Evolutionary conservation across 1,140 invertebrate genomes (phyloP).

Genomic region (Diorhabda carinulata): DNA sequence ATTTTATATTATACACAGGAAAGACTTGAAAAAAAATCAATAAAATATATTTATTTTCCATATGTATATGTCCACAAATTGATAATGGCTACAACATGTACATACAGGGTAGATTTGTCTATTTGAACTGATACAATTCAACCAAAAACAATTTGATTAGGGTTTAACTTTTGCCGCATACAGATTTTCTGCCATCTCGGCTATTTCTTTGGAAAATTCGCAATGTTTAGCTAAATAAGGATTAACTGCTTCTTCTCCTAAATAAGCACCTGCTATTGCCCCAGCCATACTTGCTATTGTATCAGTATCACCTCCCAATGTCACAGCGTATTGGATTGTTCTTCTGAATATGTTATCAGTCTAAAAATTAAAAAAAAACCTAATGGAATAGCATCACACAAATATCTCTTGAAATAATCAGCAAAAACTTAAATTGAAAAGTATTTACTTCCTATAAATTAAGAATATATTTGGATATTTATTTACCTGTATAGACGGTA

Average conservation of each 20-base stretch:
- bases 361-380: constrained; percentile 24
- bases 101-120: no score
- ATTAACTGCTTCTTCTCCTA: constrained; percentile 62
- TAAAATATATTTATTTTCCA: no score
- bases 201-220: constrained; percentile 57
- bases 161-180: constrained; percentile 33
- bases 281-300: constrained; percentile 79
- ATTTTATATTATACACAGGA: no score
- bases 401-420: not conserved
- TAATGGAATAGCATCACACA: not conserved
- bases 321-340: constrained; percentile 67
- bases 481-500: constrained; percentile 54
- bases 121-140: not conserved
- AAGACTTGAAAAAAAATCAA: no score
- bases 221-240: constrained; percentile 58
- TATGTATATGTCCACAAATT: no score
- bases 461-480: not conserved
- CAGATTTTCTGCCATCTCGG: constrained; percentile 51
- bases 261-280: constrained; percentile 69
- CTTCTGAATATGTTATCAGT: constrained; percentile 54
- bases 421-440: not conserved
- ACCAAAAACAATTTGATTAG: not conserved
- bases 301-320: constrained; percentile 75
- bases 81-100: no score
- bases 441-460: not conserved